These are phyloP conservation scores for Oligia strigilis DNA, from an alignment of 2,888 invertebrate species.

Conservation along the genomic window DNA sequence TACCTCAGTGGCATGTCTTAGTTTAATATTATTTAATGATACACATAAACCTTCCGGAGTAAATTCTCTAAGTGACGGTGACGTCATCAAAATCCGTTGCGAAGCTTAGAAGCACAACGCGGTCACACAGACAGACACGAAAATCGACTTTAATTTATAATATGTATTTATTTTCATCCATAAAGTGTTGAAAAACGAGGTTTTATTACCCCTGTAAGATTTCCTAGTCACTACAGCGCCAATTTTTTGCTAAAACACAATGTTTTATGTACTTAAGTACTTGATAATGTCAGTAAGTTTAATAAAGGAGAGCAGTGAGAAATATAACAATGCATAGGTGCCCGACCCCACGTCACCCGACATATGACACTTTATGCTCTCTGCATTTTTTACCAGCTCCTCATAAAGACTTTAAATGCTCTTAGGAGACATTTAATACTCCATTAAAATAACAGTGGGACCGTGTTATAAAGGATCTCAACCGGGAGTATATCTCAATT, in stretches of 20 bases:
- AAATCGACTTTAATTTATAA: background rate
- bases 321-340: constrained; percentile 48
- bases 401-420: constrained; percentile 78
- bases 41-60: background rate
- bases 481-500: constrained; percentile 66
- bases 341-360: constrained; percentile 62
- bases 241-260: background rate
- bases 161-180: background rate
- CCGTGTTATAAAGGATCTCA: constrained; percentile 69
- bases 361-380: constrained; percentile 75
- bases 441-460: constrained; percentile 71
- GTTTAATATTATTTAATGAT: background rate
- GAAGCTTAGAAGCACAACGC: background rate
- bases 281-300: constrained; percentile 15
- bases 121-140: background rate
- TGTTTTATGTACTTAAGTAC: background rate
- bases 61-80: background rate
- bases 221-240: background rate
- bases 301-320: constrained; percentile 9
- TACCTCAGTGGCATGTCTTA: background rate
- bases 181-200: background rate
- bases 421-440: constrained; percentile 80
- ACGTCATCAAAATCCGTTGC: background rate
- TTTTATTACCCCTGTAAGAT: background rate
- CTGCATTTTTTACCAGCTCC: constrained; percentile 71